Evolutionary conservation across 2,113 vertebrate genomes (phyloP).

Genomic region (Gadus macrocephalus): DNA sequence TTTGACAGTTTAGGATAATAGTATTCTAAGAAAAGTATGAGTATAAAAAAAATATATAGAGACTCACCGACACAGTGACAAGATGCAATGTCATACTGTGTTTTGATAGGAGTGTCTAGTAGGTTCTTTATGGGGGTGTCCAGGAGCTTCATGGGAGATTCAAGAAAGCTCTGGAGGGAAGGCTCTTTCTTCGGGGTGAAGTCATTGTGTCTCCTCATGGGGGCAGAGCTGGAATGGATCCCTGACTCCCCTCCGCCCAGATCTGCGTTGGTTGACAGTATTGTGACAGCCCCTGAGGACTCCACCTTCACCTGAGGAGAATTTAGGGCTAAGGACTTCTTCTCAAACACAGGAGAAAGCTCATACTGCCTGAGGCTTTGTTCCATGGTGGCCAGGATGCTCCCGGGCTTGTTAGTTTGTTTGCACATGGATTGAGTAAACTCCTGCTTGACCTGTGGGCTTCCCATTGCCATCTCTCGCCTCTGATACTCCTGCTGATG

Average conservation of each 20-base stretch:
- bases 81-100: conserved; percentile 94
- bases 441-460: conserved; percentile 82
- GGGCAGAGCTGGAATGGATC: conserved; percentile 26
- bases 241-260: conserved; percentile 57
- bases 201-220: conserved; percentile 66
- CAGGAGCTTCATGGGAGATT: conserved; percentile 92
- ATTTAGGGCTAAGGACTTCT: conserved; percentile 80
- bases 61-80: conserved; percentile 95
- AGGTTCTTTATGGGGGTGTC: conserved; percentile 92
- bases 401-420: conserved; percentile 69
- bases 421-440: conserved; percentile 70
- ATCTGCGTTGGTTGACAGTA: conserved; percentile 78
- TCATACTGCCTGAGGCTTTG: conserved; percentile 88
- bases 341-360: conserved; percentile 86
- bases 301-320: conserved; percentile 88
- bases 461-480: conserved; percentile 64
- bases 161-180: conserved; percentile 85
- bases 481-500: conserved; percentile 47
- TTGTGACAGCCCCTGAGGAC: conserved; percentile 81
- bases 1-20: too few relatives aligned
- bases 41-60: conserved; percentile 7
- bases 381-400: conserved; percentile 93
- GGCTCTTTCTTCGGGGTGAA: conserved; percentile 85
- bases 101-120: conserved; percentile 91
- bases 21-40: neutral